Evolutionary conservation across 2,113 vertebrate species (phyloP).

Genomic region (Rhabdomys dilectus): DNA sequence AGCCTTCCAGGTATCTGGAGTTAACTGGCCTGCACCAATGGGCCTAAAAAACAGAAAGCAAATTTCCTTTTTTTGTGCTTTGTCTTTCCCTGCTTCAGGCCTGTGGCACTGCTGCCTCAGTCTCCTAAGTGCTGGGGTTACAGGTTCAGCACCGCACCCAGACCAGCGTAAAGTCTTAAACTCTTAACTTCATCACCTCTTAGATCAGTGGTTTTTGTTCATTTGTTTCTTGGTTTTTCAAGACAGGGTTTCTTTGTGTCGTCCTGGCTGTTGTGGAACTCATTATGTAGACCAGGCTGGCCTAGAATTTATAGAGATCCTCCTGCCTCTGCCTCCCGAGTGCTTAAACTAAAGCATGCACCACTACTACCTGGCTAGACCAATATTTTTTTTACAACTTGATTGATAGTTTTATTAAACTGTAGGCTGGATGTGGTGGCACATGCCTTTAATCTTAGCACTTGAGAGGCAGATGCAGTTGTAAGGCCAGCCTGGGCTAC

Average conservation of each 20-base stretch:
- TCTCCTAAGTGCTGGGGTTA: background rate
- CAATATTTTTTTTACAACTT: background rate
- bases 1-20: background rate
- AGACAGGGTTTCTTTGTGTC: background rate
- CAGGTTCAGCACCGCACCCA: background rate
- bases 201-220: background rate
- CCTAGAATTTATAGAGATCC: background rate
- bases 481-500: background rate
- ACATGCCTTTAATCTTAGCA: background rate
- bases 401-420: constrained; percentile 36
- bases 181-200: background rate
- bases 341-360: background rate
- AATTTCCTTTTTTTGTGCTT: background rate
- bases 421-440: background rate
- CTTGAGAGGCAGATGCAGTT: background rate
- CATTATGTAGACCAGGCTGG: background rate
- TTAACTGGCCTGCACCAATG: background rate
- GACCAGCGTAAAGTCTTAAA: background rate
- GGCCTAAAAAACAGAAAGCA: too few relatives aligned
- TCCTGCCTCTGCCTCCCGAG: background rate
- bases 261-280: background rate
- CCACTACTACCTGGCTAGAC: background rate
- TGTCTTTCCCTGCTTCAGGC: background rate
- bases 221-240: too few relatives aligned
- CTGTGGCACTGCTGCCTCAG: background rate